Base-by-base conservation (phyloP, 2,797 vertebrate genomes). In the Gymnothorax reevesii region DNA sequence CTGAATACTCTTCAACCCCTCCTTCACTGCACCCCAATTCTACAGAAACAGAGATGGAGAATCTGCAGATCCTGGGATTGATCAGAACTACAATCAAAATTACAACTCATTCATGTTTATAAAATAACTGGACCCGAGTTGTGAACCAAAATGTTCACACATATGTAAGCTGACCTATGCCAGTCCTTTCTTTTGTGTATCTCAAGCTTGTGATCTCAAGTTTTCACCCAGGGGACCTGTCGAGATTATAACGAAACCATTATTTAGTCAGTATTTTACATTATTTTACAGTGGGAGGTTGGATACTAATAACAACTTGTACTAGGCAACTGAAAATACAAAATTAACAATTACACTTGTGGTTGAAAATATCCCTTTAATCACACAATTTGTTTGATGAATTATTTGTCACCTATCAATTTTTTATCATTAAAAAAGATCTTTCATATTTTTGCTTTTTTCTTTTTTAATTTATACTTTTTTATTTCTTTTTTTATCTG, bases 1-100 rank as follows among this genome's bases (percentile, higher is more conserved):
- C 17, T 96, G 91, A 20, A 89, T 92, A 88, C 91, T 91, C 86
- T 92, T 93, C 7, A 92, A 86, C 0, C 94, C 95, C 4, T 94
- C 95, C 92, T 94, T 93, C 86, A 96, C 88, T 55, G 90, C 91
- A 83, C 96, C 95, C 96, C 96, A 97, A 15, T 91, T 92, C 96
- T 97, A 87, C 22, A 33, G 52, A 88, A 86, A 75, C 82, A 83
- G 49, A 57, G 4, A 83, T 90, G 80, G 88, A 25, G 69, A 71
- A 33, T 85, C 6, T 69, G n/a, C 25, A n/a, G 64, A 3, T 55
- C 49, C 52, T 20, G 77, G 17, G n/a, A 69, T 79, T 42, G 10
- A 80, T 22, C 20, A 54, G 77, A 10, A 55, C 52, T 20, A 80
- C 13, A 77, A 17, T 7, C 13, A 77, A 77, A 2, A 22, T 77